phyloP scores from a whole-genome alignment of 92 coral and sea anemone genomes.

The Meandrina meandrites region DNA sequence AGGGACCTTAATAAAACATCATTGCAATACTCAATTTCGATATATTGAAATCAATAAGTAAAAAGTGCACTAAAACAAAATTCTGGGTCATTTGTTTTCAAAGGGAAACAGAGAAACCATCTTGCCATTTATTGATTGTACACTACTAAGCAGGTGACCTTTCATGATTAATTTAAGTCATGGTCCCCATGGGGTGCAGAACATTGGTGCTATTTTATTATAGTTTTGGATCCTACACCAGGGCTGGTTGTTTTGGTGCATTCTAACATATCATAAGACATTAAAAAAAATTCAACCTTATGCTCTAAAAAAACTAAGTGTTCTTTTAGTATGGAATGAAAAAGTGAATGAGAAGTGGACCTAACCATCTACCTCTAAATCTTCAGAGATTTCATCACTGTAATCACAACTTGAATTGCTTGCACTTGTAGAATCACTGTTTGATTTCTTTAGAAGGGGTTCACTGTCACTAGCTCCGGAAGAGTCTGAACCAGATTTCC shows the following conservation, averaged over 20 bases:
- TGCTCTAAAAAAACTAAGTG: slow-evolving; percentile 1
- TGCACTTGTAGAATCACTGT: slow-evolving; percentile 7
- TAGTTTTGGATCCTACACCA: too few species aligned
- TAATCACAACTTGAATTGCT: slow-evolving; percentile 24
- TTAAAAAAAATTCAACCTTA: slow-evolving; percentile 1
- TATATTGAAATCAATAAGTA: too few species aligned
- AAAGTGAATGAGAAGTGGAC: slow-evolving; percentile 17
- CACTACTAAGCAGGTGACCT: too few species aligned
- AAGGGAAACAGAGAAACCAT: neutral
- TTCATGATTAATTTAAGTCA: too few species aligned
- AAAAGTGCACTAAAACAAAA: too few species aligned
- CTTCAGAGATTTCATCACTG: slow-evolving; percentile 30
- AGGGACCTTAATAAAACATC: too few species aligned
- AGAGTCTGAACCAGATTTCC: slow-evolving; percentile 15
- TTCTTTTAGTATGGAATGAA: slow-evolving; percentile 8
- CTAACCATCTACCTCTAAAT: slow-evolving; percentile 11
- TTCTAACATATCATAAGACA: slow-evolving; percentile 7
- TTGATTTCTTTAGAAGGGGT: slow-evolving; percentile 16
- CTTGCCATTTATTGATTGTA: too few species aligned
- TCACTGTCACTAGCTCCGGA: slow-evolving; percentile 16
- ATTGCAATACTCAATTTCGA: too few species aligned
- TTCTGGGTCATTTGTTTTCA: too few species aligned
- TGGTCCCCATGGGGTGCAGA: too few species aligned
- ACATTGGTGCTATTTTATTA: too few species aligned
- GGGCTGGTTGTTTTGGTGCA: neutral